These are phyloP conservation scores for Syngnathus typhle DNA, from an alignment of 2,113 vertebrate genomes.

Conservation along the genomic window DNA sequence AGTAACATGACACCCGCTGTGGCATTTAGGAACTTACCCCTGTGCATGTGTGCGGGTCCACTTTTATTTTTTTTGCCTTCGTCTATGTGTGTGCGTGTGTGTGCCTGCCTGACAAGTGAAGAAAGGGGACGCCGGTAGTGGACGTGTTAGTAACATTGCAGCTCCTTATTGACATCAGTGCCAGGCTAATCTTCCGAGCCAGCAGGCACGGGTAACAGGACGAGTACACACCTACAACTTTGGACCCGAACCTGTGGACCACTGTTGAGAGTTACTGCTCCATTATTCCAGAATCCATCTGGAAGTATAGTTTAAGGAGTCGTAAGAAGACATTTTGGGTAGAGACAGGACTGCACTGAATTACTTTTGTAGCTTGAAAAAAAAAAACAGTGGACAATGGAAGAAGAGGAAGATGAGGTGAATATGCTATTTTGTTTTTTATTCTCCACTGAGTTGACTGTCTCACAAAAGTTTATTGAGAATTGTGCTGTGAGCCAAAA, in stretches of 20 bases:
- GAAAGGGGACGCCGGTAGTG: slow-evolving; percentile 13
- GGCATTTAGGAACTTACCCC: slow-evolving; percentile 49
- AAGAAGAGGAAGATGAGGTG: slow-evolving; percentile 61
- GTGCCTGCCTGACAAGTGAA: neutral
- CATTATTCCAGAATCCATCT: slow-evolving; percentile 11
- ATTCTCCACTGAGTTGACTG: neutral
- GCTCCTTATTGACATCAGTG: slow-evolving; percentile 27
- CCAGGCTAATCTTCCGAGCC: slow-evolving; percentile 21
- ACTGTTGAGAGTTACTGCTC: neutral
- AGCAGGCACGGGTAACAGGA: slow-evolving; percentile 9
- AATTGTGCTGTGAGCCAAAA: neutral
- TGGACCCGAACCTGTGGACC: slow-evolving; percentile 15
- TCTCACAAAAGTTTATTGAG: neutral
- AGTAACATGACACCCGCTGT: slow-evolving; percentile 46
- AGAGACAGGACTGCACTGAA: slow-evolving; percentile 6
- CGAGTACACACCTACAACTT: slow-evolving; percentile 12
- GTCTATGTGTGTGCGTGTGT: slow-evolving; percentile 6
- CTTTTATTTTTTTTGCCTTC: neutral
- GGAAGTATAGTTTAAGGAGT: slow-evolving; percentile 8
- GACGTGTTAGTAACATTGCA: slow-evolving; percentile 28
- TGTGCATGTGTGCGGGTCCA: neutral
- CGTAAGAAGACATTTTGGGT: slow-evolving; percentile 1
- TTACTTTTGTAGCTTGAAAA: neutral
- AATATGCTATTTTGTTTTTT: slow-evolving; percentile 2
- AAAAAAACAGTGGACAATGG: slow-evolving; percentile 36